Evolutionary conservation across 2,888 invertebrate genomes (phyloP), one percentile per base, ranked within the genome.

Genomic region (Hoplodrina ambigua): DNA sequence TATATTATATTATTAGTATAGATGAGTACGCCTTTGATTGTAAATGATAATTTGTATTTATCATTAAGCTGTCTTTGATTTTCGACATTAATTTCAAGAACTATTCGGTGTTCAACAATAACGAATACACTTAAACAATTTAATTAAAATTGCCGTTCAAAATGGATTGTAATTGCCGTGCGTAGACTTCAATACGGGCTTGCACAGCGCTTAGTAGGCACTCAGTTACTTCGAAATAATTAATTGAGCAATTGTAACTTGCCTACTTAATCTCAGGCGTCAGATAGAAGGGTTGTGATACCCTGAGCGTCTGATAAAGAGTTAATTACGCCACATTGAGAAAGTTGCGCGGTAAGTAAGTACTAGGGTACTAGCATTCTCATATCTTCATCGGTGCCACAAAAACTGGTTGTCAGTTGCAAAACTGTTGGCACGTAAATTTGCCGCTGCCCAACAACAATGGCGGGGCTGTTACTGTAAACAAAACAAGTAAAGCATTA

Each of bases 371-470:
- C 83, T 74, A 85, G 82, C 83, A 85, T 86, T 88, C 87, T 86
- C 89, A 91, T 94, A 93, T 93, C 93, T 94, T 93, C 92, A 94
- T 93, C 91, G 80, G 69, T 78, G 75, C 71, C 72, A 89, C 90
- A 92, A 94, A 93, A 94, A 93, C 93, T 92, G 87, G 93, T 93
- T 92, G 83, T 64, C 64, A 61, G 61, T 94, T 93, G 89, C 91
- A 87, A 91, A 91, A 95, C 84, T 83, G 83, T 84, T 83, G 72
- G 83, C 77, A 77, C 81, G 89, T 89, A 89, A 91, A 91, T 91
- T 90, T 88, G 80, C 82, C 57, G 72, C 78, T 85, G 88, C 81
- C 85, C 81, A 82, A 85, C 86, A 91, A 94, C 92, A 94, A 94
- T 93, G 88, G 91, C 89, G 89, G 65, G 85, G 88, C 90, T 89